Percentiles rank a stretch among this genome's conserved stretches.
Evolutionary conservation across 1,140 invertebrate species (phyloP).

Genomic region (Lutraria rhynchaena): DNA sequence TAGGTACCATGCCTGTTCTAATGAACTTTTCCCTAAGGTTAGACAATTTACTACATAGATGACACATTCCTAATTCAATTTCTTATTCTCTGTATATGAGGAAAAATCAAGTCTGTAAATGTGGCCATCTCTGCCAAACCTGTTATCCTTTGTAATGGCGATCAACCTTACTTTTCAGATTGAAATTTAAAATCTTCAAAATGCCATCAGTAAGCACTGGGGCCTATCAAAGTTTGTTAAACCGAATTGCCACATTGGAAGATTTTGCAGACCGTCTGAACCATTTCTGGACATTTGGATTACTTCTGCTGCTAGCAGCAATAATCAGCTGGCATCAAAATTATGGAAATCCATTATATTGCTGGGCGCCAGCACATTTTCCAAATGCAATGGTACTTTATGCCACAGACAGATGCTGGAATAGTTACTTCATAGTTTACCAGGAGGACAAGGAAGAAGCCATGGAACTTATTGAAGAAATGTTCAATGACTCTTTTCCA

Average conservation of each 20-base stretch:
- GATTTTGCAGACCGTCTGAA: slow-evolving; percentile 54
- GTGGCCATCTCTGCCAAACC: too few species aligned
- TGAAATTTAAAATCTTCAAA: too few species aligned
- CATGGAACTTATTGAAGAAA: background rate
- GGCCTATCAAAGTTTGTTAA: slow-evolving; percentile 21
- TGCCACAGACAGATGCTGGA: slow-evolving; percentile 28
- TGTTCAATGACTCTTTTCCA: too few species aligned
- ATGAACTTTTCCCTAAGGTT: too few species aligned
- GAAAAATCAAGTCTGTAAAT: too few species aligned
- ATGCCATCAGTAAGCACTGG: slow-evolving; percentile 50
- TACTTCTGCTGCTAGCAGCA: slow-evolving; percentile 27
- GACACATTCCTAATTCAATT: too few species aligned
- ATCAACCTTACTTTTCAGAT: too few species aligned
- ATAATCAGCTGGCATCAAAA: slow-evolving; percentile 41
- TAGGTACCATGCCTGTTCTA: too few species aligned
- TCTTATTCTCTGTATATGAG: too few species aligned
- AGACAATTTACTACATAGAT: too few species aligned
- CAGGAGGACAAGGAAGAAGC: background rate
- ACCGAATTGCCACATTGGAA: slow-evolving; percentile 19
- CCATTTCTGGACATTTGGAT: slow-evolving; percentile 56
- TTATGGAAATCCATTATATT: slow-evolving; percentile 23
- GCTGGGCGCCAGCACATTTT: slow-evolving; percentile 24
- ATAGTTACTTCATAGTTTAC: slow-evolving; percentile 22
- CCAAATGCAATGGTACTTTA: background rate
- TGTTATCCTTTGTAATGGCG: too few species aligned